Percentiles rank a stretch among this genome's conserved stretches.
phyloP scores from a whole-genome alignment of 2,797 vertebrate genomes.

The Emydoidea blandingii region DNA sequence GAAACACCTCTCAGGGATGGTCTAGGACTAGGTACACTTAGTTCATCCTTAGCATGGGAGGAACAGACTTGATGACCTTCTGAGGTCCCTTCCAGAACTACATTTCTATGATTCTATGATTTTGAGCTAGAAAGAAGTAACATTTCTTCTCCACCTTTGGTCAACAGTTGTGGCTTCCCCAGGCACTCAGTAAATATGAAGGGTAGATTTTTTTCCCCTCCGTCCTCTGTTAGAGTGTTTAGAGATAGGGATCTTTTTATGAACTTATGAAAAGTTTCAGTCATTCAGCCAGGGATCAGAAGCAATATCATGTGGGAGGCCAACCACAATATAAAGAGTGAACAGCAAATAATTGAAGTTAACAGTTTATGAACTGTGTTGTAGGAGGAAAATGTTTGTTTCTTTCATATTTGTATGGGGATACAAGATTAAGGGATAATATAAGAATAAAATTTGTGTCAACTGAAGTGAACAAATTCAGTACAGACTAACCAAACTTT shows the following conservation, averaged over 20 bases:
- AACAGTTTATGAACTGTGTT: neutral
- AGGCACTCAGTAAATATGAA: fast-evolving
- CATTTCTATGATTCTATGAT: neutral
- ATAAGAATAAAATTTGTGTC: conserved; percentile 1
- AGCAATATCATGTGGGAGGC: neutral
- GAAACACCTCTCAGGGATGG: too few species aligned
- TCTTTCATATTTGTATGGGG: neutral
- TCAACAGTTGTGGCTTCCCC: neutral
- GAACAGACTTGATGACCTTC: too few species aligned
- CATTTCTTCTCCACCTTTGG: too few species aligned
- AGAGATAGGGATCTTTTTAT: neutral
- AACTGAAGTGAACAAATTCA: conserved; percentile 21
- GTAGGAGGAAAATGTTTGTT: neutral
- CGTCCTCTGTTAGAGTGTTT: neutral
- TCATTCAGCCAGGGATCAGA: conserved; percentile 11
- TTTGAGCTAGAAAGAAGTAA: neutral
- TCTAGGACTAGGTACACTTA: too few species aligned
- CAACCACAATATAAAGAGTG: neutral
- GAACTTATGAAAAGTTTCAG: neutral
- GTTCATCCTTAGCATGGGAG: too few species aligned
- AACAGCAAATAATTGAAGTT: neutral
- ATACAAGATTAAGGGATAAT: neutral
- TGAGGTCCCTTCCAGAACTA: too few species aligned
- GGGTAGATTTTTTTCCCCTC: neutral
- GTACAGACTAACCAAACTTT: neutral